Evolutionary conservation across 2,888 invertebrate genomes (phyloP).

Genomic region (Laothoe populi): DNA sequence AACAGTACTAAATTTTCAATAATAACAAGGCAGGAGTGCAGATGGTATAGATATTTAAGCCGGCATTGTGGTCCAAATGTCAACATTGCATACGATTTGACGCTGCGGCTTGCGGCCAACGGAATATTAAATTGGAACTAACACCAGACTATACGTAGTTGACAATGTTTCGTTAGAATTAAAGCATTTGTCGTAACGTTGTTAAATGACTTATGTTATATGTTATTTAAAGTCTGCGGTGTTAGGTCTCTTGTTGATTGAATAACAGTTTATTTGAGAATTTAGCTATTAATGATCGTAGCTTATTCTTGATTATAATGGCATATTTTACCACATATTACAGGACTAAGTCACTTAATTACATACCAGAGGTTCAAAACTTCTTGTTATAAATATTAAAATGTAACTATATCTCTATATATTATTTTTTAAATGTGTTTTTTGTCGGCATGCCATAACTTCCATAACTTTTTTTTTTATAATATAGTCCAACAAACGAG

Average conservation of each 20-base stretch:
- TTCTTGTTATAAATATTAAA: too few species aligned
- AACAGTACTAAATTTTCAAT: conserved; percentile 16
- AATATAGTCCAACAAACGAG: too few species aligned
- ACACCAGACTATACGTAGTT: conserved; percentile 26
- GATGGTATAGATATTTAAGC: conserved; percentile 48
- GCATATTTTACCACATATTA: too few species aligned
- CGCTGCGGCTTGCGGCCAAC: conserved; percentile 56
- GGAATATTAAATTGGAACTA: conserved; percentile 49
- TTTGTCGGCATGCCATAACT: too few species aligned
- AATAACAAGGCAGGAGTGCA: conserved; percentile 26
- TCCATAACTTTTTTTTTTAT: too few species aligned
- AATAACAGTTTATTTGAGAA: background rate
- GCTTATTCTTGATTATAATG: background rate
- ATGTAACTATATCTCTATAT: too few species aligned
- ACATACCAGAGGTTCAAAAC: too few species aligned
- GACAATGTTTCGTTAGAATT: conserved; percentile 35
- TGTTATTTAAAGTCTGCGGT: conserved; percentile 6
- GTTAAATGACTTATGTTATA: background rate
- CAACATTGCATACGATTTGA: conserved; percentile 67
- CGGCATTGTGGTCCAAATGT: conserved; percentile 55
- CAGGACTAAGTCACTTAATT: too few species aligned
- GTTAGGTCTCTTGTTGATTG: background rate
- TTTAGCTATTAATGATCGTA: background rate
- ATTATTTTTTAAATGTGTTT: too few species aligned
- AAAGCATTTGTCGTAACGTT: conserved; percentile 31